Percentiles rank a stretch among this genome's conserved stretches.
phyloP scores from a whole-genome alignment of 1,140 invertebrate species.

The Drosophila asahinai region DNA sequence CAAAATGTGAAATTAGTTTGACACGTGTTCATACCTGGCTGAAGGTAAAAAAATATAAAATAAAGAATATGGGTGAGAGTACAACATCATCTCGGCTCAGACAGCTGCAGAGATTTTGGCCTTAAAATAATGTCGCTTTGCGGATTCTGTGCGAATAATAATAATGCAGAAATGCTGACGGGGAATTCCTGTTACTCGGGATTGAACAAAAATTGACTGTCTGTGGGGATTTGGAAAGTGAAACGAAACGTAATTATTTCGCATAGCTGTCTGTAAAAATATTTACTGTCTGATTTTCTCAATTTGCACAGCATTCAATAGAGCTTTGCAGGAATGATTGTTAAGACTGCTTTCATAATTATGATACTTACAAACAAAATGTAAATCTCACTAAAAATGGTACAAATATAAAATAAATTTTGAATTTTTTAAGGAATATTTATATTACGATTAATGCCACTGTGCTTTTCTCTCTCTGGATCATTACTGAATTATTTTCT shows the following conservation, averaged over 20 bases:
- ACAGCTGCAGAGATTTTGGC: slow-evolving; percentile 37
- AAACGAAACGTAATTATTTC: slow-evolving; percentile 21
- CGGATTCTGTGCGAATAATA: slow-evolving; percentile 23
- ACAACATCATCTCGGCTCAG: slow-evolving; percentile 57
- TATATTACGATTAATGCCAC: background rate
- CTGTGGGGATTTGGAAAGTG: slow-evolving; percentile 20
- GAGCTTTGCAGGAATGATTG: too few species aligned
- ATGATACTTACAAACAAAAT: background rate
- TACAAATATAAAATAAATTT: background rate
- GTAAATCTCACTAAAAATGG: background rate
- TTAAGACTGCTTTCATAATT: too few species aligned
- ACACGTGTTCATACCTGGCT: slow-evolving; percentile 68
- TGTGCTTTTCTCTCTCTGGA: background rate
- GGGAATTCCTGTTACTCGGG: background rate
- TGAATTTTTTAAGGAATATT: background rate
- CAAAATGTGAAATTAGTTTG: slow-evolving; percentile 82
- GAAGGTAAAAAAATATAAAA: slow-evolving; percentile 18
- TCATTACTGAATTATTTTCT: slow-evolving; percentile 11
- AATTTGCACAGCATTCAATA: too few species aligned
- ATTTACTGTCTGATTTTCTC: background rate
- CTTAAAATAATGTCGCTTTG: slow-evolving; percentile 24
- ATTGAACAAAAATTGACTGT: background rate
- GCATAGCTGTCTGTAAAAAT: background rate
- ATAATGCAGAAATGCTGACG: slow-evolving; percentile 30
- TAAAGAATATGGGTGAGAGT: slow-evolving; percentile 20